Evolutionary conservation across 2,888 invertebrate genomes (phyloP), one percentile per base, ranked within the genome.

Genomic region (Stegophylla sp.): DNA sequence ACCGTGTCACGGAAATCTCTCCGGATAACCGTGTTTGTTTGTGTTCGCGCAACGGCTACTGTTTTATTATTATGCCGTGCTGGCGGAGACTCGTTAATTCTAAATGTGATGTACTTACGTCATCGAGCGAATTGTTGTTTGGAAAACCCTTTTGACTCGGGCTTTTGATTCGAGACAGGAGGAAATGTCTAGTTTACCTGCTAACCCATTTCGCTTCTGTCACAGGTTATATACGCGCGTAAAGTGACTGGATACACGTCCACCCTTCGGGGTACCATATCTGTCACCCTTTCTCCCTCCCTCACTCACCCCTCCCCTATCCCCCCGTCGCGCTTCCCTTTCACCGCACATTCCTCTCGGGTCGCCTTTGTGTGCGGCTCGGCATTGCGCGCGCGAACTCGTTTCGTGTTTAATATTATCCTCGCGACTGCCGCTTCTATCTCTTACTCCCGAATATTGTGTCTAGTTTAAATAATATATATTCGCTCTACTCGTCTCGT

Each of bases 341-440:
- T 73, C 43, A 73, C 72, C 72, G 45, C 72, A 59, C 43, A 73
- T 73, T 59, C 43, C 45, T 45, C n/a, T 26, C 26, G 17, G n/a
- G 26, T 7, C 26, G 53, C 72, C 59, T 59, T 73, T 73, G 26
- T 73, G 26, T n/a, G n/a, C 41, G 26, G 59, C 56, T 26, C n/a
- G 43, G 20, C 9, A 17, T n/a, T 10, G 43, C 43, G 43, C 43
- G 43, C 43, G 43, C 17, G 20, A 7, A 59, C n/a, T 45, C 59
- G 26, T 73, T 59, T 17, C 59, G 20, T 43, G 43, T n/a, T n/a
- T 73, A 73, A 59, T n/a, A n/a, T n/a, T 59, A 43, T 45, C 26
- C 41, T 26, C 3, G 43, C 43, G 43, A n/a, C n/a, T n/a, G n/a
- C n/a, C n/a, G n/a, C n/a, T n/a, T n/a, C 34, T 23, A 34, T 15